Evolutionary conservation across 1,140 invertebrate species (phyloP).

Genomic region (Dolichoris vasculosae): DNA sequence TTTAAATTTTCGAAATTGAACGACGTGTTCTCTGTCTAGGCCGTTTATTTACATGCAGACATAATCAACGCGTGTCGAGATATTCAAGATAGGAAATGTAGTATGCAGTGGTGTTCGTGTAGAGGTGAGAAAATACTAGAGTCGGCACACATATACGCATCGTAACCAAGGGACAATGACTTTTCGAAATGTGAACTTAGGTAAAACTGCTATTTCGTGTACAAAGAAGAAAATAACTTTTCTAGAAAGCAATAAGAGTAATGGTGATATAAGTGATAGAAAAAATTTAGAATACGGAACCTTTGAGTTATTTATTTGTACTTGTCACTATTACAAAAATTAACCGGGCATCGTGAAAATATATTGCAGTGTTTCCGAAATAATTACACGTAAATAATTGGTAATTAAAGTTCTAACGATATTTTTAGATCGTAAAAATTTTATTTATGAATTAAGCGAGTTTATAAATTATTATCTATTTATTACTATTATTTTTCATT

Average conservation of each 20-base stretch:
- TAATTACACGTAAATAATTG: neutral
- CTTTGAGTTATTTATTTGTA: neutral
- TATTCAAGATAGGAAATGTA: neutral
- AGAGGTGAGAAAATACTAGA: neutral
- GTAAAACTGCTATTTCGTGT: neutral
- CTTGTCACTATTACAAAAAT: neutral
- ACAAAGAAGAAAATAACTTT: constrained; percentile 20
- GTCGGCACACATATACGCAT: neutral
- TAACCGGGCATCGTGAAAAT: neutral
- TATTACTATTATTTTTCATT: too few relatives aligned
- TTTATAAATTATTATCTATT: too few relatives aligned
- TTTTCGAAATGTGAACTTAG: neutral
- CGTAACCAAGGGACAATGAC: neutral
- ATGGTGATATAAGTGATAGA: neutral
- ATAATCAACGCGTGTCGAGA: neutral
- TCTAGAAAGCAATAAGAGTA: neutral
- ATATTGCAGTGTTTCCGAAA: neutral
- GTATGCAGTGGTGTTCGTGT: neutral
- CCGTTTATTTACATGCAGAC: neutral
- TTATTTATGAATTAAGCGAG: too few relatives aligned
- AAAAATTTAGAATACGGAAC: neutral
- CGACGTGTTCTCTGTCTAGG: neutral
- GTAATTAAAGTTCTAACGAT: too few relatives aligned
- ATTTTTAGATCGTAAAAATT: too few relatives aligned
- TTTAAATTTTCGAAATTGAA: neutral